Evolutionary conservation across 64 coral and sea anemone genomes (phyloP).

Genomic region (Anthopleura sola): DNA sequence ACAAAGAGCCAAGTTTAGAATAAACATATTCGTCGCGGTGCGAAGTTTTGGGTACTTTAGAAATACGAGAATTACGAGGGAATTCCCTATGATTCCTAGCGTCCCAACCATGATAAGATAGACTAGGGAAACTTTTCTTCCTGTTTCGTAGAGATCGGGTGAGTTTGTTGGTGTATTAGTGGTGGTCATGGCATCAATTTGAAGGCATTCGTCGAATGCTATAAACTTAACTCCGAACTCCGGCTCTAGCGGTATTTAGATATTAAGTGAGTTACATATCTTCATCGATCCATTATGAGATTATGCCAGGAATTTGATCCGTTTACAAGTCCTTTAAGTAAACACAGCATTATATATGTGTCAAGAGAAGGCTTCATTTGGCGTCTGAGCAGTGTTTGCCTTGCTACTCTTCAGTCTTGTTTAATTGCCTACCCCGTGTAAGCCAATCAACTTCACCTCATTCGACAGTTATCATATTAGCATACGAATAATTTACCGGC

Average conservation of each 20-base stretch:
- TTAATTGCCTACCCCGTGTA: background rate
- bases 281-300: background rate
- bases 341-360: background rate
- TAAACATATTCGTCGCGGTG: constrained; percentile 87
- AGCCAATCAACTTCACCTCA: constrained; percentile 3
- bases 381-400: background rate
- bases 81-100: constrained; percentile 64
- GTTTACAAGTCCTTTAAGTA: background rate
- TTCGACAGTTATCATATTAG: background rate
- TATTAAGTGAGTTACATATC: background rate
- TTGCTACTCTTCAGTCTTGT: background rate
- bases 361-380: background rate
- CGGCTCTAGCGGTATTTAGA: background rate
- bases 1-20: constrained; percentile 88
- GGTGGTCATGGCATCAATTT: background rate
- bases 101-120: constrained; percentile 63
- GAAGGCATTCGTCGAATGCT: background rate
- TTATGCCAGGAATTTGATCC: background rate
- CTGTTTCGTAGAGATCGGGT: constrained; percentile 14
- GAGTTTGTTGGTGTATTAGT: background rate
- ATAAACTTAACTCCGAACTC: background rate
- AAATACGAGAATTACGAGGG: constrained; percentile 69
- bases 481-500: background rate
- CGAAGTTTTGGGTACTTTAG: constrained; percentile 79
- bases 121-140: constrained; percentile 53